These are phyloP conservation scores for Eurytoma californica DNA, from an alignment of 2,888 invertebrate genomes.

Conservation along the genomic window DNA sequence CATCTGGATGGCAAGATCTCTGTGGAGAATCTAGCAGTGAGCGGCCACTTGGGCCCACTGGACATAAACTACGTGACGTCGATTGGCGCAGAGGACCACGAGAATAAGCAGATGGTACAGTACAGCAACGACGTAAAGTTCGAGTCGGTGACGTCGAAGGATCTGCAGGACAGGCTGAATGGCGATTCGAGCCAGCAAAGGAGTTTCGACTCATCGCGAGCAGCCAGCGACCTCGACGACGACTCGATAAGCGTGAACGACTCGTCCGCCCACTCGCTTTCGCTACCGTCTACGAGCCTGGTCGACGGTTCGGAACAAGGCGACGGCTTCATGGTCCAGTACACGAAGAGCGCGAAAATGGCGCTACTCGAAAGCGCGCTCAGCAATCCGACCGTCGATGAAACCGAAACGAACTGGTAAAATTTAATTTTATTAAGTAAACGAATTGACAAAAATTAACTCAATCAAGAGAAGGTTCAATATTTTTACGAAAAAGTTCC, in stretches of 20 bases:
- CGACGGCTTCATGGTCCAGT: conserved; percentile 67
- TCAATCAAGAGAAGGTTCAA: too few relatives aligned
- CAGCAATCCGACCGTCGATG: conserved; percentile 69
- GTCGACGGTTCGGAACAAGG: conserved; percentile 57
- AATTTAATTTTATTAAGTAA: not conserved
- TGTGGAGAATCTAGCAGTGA: conserved; percentile 69
- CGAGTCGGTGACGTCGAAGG: not conserved
- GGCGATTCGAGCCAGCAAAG: not conserved
- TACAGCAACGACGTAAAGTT: conserved; percentile 67
- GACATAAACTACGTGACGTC: conserved; percentile 72
- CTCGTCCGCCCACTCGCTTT: conserved; percentile 57
- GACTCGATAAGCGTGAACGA: conserved; percentile 61
- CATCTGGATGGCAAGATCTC: conserved; percentile 68
- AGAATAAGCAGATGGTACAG: conserved; percentile 63
- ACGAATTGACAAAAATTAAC: too few relatives aligned
- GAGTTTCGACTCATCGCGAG: conserved; percentile 31
- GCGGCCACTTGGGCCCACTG: conserved; percentile 67
- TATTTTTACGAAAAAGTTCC: too few relatives aligned
- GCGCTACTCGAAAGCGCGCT: conserved; percentile 66
- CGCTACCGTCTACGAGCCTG: conserved; percentile 67
- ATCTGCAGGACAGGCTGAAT: conserved; percentile 10
- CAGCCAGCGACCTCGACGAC: conserved; percentile 63
- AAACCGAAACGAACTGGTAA: conserved; percentile 68
- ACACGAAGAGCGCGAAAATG: conserved; percentile 67
- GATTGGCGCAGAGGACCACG: conserved; percentile 62